These are phyloP conservation scores for Ctenopoma kingsleyae DNA, from an alignment of 2,797 vertebrate genomes.

Conservation along the genomic window DNA sequence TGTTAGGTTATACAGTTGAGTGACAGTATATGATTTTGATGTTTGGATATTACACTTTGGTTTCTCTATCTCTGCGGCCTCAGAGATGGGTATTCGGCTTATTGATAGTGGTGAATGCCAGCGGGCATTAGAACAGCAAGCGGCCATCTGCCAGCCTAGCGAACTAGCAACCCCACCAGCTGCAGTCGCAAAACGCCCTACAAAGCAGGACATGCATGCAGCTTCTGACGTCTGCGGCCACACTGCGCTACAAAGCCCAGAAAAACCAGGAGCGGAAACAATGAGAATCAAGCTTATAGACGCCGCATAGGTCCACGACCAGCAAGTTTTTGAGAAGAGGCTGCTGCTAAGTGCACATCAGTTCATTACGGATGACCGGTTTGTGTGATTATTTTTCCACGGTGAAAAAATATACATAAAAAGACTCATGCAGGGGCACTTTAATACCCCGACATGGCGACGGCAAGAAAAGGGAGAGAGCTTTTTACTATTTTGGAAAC, in stretches of 20 bases:
- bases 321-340: slow-evolving; percentile 76
- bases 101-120: slow-evolving; percentile 86
- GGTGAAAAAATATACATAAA: slow-evolving; percentile 79
- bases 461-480: slow-evolving; percentile 90
- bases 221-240: slow-evolving; percentile 93
- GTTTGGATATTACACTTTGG: slow-evolving; percentile 60
- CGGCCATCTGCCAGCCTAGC: slow-evolving; percentile 89
- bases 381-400: slow-evolving; percentile 76
- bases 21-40: slow-evolving; percentile 42
- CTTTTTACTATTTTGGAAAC: slow-evolving; percentile 92
- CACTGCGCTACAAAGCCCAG: slow-evolving; percentile 89
- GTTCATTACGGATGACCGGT: slow-evolving; percentile 78
- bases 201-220: slow-evolving; percentile 92
- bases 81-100: slow-evolving; percentile 78
- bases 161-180: slow-evolving; percentile 88
- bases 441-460: slow-evolving; percentile 90
- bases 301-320: slow-evolving; percentile 80
- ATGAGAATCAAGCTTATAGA: slow-evolving; percentile 82
- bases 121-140: slow-evolving; percentile 88
- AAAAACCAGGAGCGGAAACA: slow-evolving; percentile 88
- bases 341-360: slow-evolving; percentile 76
- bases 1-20: slow-evolving; percentile 20
- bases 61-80: slow-evolving; percentile 64
- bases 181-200: slow-evolving; percentile 92
- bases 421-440: slow-evolving; percentile 91